These are phyloP conservation scores for Spinibarbus caldwelli DNA, from an alignment of 2,797 vertebrate species.

Conservation along the genomic window DNA sequence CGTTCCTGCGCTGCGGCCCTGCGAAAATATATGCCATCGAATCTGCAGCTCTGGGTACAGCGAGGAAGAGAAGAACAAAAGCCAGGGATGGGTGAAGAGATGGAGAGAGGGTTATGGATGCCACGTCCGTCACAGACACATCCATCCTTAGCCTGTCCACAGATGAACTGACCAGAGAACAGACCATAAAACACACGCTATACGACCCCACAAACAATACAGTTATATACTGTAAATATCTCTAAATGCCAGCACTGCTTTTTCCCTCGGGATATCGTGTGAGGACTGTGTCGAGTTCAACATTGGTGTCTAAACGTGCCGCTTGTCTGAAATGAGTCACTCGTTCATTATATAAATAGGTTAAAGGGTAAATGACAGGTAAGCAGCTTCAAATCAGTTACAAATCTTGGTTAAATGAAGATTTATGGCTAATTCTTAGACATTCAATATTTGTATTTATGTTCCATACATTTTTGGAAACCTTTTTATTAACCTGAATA, in stretches of 20 bases:
- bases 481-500: neutral
- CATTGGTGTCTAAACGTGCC: neutral
- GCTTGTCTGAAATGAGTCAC: neutral
- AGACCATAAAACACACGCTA: slow-evolving; percentile 42
- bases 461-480: neutral
- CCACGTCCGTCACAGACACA: slow-evolving; percentile 47
- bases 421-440: neutral
- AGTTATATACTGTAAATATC: slow-evolving; percentile 2
- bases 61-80: slow-evolving; percentile 84
- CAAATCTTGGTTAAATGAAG: neutral
- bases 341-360: neutral
- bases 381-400: neutral
- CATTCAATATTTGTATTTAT: neutral
- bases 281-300: neutral
- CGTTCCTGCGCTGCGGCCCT: slow-evolving; percentile 81
- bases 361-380: neutral
- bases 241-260: neutral
- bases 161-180: slow-evolving; percentile 51
- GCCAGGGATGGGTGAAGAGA: slow-evolving; percentile 55
- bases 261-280: neutral
- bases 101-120: slow-evolving; percentile 39
- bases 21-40: slow-evolving; percentile 93
- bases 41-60: slow-evolving; percentile 77
- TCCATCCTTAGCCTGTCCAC: slow-evolving; percentile 26
- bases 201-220: slow-evolving; percentile 16